phyloP scores from a whole-genome alignment of 2,797 vertebrate species.

The Esox lucius region DNA sequence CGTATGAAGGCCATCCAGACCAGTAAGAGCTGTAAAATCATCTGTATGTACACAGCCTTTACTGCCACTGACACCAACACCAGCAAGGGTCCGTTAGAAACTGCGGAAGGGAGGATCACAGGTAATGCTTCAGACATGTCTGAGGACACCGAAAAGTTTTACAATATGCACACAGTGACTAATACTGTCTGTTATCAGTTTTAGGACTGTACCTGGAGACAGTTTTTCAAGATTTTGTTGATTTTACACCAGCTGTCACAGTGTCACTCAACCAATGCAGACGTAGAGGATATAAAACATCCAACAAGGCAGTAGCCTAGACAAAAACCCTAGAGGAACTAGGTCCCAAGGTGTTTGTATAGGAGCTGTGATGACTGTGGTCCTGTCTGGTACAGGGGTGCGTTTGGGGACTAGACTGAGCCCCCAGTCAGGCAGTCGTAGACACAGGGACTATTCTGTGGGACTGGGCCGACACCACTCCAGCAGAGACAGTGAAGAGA shows the following conservation, averaged over 20 bases:
- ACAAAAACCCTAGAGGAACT: neutral
- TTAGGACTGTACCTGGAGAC: neutral
- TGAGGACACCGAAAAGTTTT: neutral
- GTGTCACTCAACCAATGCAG: neutral
- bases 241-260: neutral
- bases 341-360: neutral
- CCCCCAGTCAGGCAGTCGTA: conserved; percentile 55
- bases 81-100: conserved; percentile 62
- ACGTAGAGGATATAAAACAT: neutral
- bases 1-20: conserved; percentile 92
- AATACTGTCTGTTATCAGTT: neutral
- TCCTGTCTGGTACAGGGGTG: conserved; percentile 52
- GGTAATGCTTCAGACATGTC: conserved; percentile 62
- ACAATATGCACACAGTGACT: neutral
- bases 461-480: conserved; percentile 69
- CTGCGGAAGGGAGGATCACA: conserved; percentile 73
- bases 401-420: conserved; percentile 54
- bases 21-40: conserved; percentile 90
- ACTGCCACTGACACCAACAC: conserved; percentile 76
- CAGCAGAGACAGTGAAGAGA: conserved; percentile 69
- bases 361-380: neutral
- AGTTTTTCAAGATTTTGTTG: no score
- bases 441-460: conserved; percentile 62
- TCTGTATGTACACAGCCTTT: conserved; percentile 88
- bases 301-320: neutral